Evolutionary conservation across 1,140 invertebrate genomes (phyloP).

Genomic region (Tetraneura akinire): DNA sequence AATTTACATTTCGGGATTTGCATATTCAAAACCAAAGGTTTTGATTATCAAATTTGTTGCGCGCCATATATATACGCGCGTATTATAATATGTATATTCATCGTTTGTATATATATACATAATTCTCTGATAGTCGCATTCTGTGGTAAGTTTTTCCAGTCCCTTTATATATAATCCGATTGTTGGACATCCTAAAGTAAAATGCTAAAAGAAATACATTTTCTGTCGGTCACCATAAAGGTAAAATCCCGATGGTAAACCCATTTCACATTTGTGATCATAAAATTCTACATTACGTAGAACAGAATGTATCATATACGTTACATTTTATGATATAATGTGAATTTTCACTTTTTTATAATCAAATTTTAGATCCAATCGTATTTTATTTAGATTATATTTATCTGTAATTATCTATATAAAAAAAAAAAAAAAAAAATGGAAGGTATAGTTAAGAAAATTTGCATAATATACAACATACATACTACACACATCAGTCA

Average conservation of each 20-base stretch:
- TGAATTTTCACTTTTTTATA: too few relatives aligned
- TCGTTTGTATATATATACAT: neutral
- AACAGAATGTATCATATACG: too few relatives aligned
- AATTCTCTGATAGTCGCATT: neutral
- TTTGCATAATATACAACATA: too few relatives aligned
- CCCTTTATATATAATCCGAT: constrained; percentile 31
- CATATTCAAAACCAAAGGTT: constrained; percentile 39
- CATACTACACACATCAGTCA: too few relatives aligned
- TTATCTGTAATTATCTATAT: too few relatives aligned
- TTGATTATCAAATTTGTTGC: constrained; percentile 36
- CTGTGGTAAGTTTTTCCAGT: neutral
- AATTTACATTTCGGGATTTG: constrained; percentile 49
- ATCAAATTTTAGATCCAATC: too few relatives aligned
- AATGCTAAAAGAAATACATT: constrained; percentile 15
- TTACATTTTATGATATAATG: too few relatives aligned
- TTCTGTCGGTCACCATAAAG: neutral
- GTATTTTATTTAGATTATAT: too few relatives aligned
- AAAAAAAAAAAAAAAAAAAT: too few relatives aligned
- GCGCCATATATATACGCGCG: neutral
- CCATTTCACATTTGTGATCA: neutral
- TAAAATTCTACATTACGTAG: neutral
- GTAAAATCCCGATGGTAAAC: neutral
- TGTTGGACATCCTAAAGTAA: neutral
- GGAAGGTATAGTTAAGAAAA: too few relatives aligned
- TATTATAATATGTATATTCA: constrained; percentile 21